These are phyloP conservation scores for Tinamus guttatus DNA, from an alignment of 2,113 vertebrate species.

Conservation along the genomic window DNA sequence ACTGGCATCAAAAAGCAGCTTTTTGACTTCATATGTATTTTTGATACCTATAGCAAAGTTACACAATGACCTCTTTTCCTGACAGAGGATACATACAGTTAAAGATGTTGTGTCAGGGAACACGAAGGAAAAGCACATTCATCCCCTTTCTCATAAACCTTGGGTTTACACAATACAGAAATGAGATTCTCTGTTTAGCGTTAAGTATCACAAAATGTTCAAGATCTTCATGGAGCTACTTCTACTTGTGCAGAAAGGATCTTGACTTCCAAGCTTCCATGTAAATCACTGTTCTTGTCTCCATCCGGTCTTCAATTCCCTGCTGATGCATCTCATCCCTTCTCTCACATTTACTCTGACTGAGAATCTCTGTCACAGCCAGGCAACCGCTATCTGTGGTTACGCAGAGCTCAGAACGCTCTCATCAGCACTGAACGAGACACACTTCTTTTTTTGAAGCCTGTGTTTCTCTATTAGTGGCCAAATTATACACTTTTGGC, in stretches of 20 bases:
- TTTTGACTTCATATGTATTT: background rate
- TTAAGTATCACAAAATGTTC: background rate
- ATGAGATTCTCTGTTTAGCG: background rate
- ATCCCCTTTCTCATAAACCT: background rate
- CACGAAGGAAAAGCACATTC: background rate
- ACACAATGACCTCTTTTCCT: background rate
- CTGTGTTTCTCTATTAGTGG: background rate
- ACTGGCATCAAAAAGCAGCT: background rate
- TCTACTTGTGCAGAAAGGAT: background rate
- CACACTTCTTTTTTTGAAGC: background rate
- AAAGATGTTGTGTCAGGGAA: background rate
- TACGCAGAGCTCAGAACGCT: background rate
- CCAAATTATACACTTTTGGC: background rate
- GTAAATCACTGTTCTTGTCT: background rate
- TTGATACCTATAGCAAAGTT: background rate
- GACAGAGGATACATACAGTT: background rate
- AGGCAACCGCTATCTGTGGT: rapidly evolving
- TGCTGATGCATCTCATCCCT: background rate
- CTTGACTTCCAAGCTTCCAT: background rate
- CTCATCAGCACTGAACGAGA: background rate
- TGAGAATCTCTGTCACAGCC: background rate
- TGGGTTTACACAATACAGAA: background rate
- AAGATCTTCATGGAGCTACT: background rate
- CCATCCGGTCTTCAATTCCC: background rate
- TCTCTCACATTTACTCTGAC: background rate